Base-by-base conservation (phyloP, 2,113 vertebrate species). In the Odobenus rosmarus region DNA sequence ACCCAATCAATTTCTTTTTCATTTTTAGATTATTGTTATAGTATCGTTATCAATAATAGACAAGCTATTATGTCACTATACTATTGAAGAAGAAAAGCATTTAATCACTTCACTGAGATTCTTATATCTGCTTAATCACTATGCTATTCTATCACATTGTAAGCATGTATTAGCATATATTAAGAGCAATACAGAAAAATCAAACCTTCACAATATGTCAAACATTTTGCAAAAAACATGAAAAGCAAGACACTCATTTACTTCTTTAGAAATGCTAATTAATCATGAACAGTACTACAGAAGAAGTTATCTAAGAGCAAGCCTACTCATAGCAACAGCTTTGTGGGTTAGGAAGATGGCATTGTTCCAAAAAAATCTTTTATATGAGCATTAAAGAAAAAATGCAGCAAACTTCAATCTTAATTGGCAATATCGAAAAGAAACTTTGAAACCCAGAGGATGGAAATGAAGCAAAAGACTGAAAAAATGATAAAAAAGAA, bases 181-280 rank as follows among this genome's bases (percentile, higher is more conserved):
- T 95, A 98, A 95, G 57, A 95, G 19, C 13, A 97, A 83, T 46
- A 51, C n/a, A 80, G 53, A 69, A 90, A 93, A 98, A 95, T 97
- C 42, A 93, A 91, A 91, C 31, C 55, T 80, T 94, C 80, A 95
- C 71, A 97, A 76, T 92, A 74, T 87, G 77, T 95, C 80, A 96
- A 84, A 72, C 39, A 95, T 97, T 95, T 96, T 95, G 26, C 53
- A 97, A 88, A 80, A 74, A 89, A 85, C 33, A 5, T 89, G 42
- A 77, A 94, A 98, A 90, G 33, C 39, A 94, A 95, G 88, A 91
- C 28, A 89, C 16, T 93, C 31, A 62, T 61, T 94, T 94, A 93
- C 55, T 97, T 90, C 91, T 94, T 96, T 85, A 94, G 88, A 97
- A 97, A 95, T 93, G 81, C 81, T 97, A 98, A 97, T 94, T 97